Evolutionary conservation across 2,797 vertebrate genomes (phyloP).

Genomic region (Synaphobranchus kaupii): DNA sequence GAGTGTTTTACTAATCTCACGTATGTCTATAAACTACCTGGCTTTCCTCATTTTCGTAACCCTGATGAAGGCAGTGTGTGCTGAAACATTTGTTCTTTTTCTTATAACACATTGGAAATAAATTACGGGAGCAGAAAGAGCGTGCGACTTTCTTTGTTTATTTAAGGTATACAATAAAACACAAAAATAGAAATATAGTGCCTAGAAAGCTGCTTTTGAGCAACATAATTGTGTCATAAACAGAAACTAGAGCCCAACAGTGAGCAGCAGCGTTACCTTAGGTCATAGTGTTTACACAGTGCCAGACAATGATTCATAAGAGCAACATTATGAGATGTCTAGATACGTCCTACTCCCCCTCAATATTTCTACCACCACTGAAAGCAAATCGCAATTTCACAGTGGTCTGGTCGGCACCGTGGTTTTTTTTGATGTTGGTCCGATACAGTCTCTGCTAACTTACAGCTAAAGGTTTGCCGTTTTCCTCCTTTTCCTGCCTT

Average conservation of each 20-base stretch:
- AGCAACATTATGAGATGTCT: not conserved
- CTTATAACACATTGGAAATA: too few relatives aligned
- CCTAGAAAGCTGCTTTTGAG: not conserved
- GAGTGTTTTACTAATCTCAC: too few relatives aligned
- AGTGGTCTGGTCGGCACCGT: not conserved
- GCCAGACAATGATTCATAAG: not conserved
- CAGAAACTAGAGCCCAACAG: not conserved
- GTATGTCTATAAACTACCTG: too few relatives aligned
- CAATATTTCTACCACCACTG: not conserved
- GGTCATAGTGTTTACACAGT: not conserved
- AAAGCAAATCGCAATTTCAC: not conserved
- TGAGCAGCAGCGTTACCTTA: not conserved
- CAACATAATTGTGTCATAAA: not conserved
- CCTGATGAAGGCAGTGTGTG: too few relatives aligned
- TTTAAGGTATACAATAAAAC: not conserved
- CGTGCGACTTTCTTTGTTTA: too few relatives aligned
- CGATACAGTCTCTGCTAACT: not conserved
- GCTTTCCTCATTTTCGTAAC: too few relatives aligned
- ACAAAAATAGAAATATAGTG: not conserved
- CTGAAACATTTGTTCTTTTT: too few relatives aligned
- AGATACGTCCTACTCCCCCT: not conserved
- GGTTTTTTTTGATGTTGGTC: not conserved
- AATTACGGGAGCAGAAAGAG: too few relatives aligned
- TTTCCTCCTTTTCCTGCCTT: constrained; percentile 54
- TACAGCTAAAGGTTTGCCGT: not conserved